Conservation (phyloP, 2,113 vertebrate genomes). For the Tinamus guttatus region DNA sequence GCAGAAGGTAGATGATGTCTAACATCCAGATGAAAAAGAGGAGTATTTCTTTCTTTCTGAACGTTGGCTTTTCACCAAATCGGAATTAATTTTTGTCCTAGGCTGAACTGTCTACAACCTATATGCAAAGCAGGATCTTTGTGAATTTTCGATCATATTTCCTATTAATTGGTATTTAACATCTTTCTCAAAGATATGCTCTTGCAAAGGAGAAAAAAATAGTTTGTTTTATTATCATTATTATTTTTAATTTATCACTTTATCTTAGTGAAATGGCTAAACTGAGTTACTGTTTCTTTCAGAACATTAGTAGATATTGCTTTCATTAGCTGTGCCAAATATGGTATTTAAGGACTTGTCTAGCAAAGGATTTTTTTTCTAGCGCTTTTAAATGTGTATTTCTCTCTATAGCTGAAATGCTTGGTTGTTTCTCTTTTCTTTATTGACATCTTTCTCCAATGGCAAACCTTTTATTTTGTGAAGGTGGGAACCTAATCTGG, state of each 20-base stretch:
- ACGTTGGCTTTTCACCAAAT: neutral
- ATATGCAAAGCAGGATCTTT: neutral
- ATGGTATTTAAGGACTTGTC: neutral
- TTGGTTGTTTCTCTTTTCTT: neutral
- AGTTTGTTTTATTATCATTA: neutral
- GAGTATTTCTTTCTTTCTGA: neutral
- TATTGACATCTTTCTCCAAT: neutral
- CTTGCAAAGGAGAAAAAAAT: neutral
- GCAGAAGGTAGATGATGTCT: neutral
- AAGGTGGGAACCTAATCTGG: neutral
- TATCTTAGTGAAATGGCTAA: neutral
- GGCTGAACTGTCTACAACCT: neutral
- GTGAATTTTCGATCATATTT: neutral
- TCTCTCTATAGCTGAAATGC: neutral
- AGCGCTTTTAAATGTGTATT: neutral
- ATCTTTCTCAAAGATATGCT: neutral
- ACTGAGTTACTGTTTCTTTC: neutral
- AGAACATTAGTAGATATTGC: neutral
- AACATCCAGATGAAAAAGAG: neutral
- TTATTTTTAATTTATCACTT: neutral
- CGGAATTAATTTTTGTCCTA: neutral
- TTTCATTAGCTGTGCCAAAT: neutral
- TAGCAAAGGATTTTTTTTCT: neutral
- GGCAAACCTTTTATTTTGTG: neutral
- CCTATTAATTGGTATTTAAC: neutral